Evolutionary conservation across 1,140 invertebrate species (phyloP).

Genomic region (Latrodectus geometricus): DNA sequence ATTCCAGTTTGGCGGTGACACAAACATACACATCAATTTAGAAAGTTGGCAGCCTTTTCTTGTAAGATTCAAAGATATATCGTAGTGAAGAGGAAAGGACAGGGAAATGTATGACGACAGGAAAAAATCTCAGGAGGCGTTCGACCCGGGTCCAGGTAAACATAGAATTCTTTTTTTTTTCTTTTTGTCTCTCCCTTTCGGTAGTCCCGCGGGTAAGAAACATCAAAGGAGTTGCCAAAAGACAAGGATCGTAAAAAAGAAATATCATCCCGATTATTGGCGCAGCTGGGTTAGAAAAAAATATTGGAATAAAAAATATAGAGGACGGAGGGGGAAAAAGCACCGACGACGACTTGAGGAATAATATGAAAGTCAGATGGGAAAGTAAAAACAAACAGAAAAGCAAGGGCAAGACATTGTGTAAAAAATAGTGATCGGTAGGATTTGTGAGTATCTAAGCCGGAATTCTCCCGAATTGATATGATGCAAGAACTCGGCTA

Average conservation of each 20-base stretch:
- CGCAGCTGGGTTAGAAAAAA: slow-evolving; percentile 57
- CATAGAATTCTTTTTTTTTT: slow-evolving; percentile 41
- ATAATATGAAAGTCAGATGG: slow-evolving; percentile 62
- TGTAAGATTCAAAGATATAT: slow-evolving; percentile 15
- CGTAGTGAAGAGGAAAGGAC: neutral
- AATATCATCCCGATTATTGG: slow-evolving; percentile 53
- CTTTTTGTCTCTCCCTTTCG: neutral
- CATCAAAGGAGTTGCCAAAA: slow-evolving; percentile 57
- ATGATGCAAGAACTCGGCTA: neutral
- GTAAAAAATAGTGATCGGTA: slow-evolving; percentile 41
- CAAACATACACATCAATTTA: slow-evolving; percentile 14
- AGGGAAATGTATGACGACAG: neutral
- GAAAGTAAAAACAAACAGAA: slow-evolving; percentile 52
- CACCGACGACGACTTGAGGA: slow-evolving; percentile 50
- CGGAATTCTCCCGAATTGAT: slow-evolving; percentile 10
- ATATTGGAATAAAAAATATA: slow-evolving; percentile 39
- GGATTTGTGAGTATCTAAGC: slow-evolving; percentile 34
- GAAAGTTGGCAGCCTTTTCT: slow-evolving; percentile 27
- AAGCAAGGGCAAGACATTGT: slow-evolving; percentile 36
- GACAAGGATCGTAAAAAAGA: slow-evolving; percentile 45
- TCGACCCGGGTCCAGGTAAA: slow-evolving; percentile 57
- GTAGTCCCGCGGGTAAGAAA: slow-evolving; percentile 51
- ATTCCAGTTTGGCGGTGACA: slow-evolving; percentile 19
- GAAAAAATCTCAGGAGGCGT: slow-evolving; percentile 58
- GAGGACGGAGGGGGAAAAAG: slow-evolving; percentile 28